Percentiles rank a stretch among this genome's conserved stretches.
phyloP scores from a whole-genome alignment of 2,888 invertebrate species.

The Polymixis flavicincta region DNA sequence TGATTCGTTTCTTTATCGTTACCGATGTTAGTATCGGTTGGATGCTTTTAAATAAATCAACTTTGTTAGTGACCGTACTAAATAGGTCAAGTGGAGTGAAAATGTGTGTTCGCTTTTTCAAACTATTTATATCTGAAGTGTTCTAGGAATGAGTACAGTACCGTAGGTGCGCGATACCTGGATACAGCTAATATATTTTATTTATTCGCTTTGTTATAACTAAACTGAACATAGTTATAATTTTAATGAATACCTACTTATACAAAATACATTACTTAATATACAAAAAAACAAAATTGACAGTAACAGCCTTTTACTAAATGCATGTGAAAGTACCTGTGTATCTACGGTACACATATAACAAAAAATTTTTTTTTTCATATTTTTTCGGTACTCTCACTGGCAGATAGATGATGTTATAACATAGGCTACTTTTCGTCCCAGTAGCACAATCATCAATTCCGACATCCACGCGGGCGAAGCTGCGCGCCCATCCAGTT shows the following conservation, averaged over 20 bases:
- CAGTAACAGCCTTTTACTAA: too few species aligned
- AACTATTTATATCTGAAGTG: conserved; percentile 57
- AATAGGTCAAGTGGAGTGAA: conserved; percentile 57
- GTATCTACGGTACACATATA: too few species aligned
- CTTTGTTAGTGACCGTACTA: conserved; percentile 52
- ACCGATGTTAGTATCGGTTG: conserved; percentile 34
- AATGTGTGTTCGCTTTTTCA: conserved; percentile 52
- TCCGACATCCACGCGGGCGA: too few species aligned
- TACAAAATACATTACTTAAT: too few species aligned
- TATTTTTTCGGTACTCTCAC: too few species aligned
- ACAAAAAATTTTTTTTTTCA: too few species aligned
- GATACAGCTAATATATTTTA: conserved; percentile 19
- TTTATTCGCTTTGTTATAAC: conserved; percentile 13
- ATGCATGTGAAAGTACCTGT: too few species aligned
- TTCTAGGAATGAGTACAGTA: conserved; percentile 36
- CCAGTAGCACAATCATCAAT: too few species aligned
- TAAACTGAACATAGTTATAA: not conserved
- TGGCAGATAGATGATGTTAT: too few species aligned
- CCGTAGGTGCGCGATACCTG: conserved; percentile 36
- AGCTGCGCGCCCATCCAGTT: not conserved
- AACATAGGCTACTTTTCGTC: too few species aligned
- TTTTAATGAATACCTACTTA: not conserved
- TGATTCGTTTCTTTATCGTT: conserved; percentile 22
- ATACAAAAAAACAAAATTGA: too few species aligned
- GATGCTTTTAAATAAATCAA: conserved; percentile 49